Conservation (phyloP, 1,140 invertebrate species). For the Lepidurus packardi region DNA sequence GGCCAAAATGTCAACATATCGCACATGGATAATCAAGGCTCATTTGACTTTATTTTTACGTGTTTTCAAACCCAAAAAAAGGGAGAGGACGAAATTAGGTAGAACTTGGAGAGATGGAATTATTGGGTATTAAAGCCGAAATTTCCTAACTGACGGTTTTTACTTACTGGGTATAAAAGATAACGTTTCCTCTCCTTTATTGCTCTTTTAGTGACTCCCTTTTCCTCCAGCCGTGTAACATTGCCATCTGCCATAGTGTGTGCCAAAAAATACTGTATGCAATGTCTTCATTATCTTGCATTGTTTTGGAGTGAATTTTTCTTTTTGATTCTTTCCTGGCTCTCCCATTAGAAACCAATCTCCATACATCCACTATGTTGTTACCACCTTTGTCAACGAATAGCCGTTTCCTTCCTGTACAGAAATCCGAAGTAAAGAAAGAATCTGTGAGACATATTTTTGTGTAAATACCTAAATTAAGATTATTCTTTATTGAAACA, state of each 20-base stretch:
- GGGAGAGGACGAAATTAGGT: background rate
- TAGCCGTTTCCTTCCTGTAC: background rate
- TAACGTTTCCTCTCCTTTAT: background rate
- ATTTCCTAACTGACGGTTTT: background rate
- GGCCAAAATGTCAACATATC: constrained; percentile 16
- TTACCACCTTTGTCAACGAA: constrained; percentile 9
- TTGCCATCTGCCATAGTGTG: constrained; percentile 12
- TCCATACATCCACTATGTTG: background rate
- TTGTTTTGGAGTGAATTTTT: background rate
- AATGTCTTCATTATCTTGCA: background rate
- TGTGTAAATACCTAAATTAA: background rate
- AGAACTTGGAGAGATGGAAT: background rate
- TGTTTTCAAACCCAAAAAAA: background rate
- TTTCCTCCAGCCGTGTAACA: background rate
- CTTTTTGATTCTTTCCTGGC: background rate
- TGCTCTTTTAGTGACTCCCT: background rate
- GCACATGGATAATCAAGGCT: constrained; percentile 21
- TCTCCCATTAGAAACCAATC: background rate
- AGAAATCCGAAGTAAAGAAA: background rate
- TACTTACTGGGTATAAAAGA: background rate
- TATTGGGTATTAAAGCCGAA: background rate
- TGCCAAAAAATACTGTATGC: constrained; percentile 14
- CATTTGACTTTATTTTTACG: background rate
- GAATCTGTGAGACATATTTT: background rate
- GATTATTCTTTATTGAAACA: too few species aligned